These are phyloP conservation scores for Scleropages formosus DNA, from an alignment of 2,797 vertebrate species.

Conservation along the genomic window DNA sequence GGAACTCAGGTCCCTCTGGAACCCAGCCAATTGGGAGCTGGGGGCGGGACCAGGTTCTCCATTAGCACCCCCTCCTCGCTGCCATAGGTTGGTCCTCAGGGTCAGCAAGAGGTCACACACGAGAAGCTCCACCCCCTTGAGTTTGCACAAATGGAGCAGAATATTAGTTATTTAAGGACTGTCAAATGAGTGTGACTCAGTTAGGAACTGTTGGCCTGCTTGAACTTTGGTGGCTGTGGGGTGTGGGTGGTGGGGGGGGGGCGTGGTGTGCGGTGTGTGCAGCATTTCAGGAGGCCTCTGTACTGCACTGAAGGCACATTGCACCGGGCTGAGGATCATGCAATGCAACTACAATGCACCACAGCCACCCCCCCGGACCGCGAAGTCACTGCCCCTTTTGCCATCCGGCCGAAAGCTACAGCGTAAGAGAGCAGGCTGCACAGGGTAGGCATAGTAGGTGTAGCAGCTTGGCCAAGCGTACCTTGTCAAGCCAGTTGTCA, in stretches of 20 bases:
- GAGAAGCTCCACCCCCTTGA: conserved; percentile 88
- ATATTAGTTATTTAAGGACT: background rate
- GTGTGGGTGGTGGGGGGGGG: background rate
- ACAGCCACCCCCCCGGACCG: conserved; percentile 72
- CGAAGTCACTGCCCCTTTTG: background rate
- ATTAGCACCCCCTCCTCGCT: conserved; percentile 71
- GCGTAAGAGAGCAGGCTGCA: background rate
- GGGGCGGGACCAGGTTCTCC: conserved; percentile 85
- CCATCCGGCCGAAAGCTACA: background rate
- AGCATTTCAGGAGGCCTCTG: conserved; percentile 74
- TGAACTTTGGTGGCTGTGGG: background rate
- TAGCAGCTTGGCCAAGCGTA: conserved; percentile 55
- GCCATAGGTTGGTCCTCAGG: conserved; percentile 89
- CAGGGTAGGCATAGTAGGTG: background rate
- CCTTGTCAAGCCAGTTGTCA: conserved; percentile 77
- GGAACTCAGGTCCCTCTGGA: conserved; percentile 92
- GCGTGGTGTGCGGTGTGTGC: background rate
- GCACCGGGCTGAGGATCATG: conserved; percentile 85
- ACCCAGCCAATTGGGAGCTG: conserved; percentile 83
- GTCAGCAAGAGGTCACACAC: conserved; percentile 91
- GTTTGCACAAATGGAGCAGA: background rate
- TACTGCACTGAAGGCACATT: conserved; percentile 96
- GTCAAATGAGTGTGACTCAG: too few relatives aligned
- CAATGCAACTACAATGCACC: conserved; percentile 99
- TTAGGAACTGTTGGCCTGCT: background rate